Evolutionary conservation across 1,140 invertebrate genomes (phyloP).

Genomic region (Zaprionus kolodkinae): DNA sequence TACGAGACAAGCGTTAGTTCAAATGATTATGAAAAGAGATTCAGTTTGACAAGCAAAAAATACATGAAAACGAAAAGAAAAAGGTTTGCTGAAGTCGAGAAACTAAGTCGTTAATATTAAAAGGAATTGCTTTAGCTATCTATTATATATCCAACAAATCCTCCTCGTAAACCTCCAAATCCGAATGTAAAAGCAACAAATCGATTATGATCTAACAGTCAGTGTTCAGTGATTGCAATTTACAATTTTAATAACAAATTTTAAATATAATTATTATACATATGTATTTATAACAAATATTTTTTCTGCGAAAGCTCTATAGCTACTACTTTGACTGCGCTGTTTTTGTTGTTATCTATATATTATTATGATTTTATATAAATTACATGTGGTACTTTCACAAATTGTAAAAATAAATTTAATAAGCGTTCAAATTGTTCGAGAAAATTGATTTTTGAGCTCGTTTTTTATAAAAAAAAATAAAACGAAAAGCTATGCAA

Average conservation of each 20-base stretch:
- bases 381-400: constrained; percentile 30
- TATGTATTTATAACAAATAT: constrained; percentile 25
- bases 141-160: constrained; percentile 5
- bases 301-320: constrained; percentile 1
- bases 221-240: constrained; percentile 39
- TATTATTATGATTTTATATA: constrained; percentile 38
- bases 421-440: constrained; percentile 29
- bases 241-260: constrained; percentile 11
- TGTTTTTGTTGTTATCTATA: constrained; percentile 37
- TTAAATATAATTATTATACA: constrained; percentile 9
- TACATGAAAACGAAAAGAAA: background rate
- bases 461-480: constrained; percentile 34
- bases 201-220: constrained; percentile 7
- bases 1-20: constrained; percentile 31
- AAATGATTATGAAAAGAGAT: constrained; percentile 24
- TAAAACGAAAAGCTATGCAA: constrained; percentile 31
- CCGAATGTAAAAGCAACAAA: constrained; percentile 9
- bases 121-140: constrained; percentile 17
- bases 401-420: constrained; percentile 24
- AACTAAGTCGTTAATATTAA: constrained; percentile 15
- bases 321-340: constrained; percentile 19
- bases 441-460: constrained; percentile 24
- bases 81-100: constrained; percentile 15
- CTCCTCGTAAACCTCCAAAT: constrained; percentile 1
- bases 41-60: constrained; percentile 4